Evolutionary conservation across 1,140 invertebrate species (phyloP).

Genomic region (Macrosteles quadrilineatus): DNA sequence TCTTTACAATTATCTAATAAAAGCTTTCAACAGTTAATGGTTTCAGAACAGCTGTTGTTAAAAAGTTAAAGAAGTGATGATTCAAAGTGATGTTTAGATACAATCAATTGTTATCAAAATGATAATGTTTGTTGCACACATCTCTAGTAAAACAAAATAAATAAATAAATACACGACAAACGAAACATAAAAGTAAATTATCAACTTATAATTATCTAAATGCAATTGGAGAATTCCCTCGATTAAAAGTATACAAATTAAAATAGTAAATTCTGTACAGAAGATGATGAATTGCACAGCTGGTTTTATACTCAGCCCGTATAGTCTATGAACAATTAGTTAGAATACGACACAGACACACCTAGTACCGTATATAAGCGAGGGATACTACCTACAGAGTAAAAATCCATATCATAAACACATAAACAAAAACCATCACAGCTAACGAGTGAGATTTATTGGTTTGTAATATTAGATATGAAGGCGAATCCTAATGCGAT

Average conservation of each 20-base stretch:
- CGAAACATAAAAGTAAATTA: not conserved
- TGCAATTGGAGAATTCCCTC: constrained; percentile 5
- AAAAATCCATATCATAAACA: constrained; percentile 29
- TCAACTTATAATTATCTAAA: constrained; percentile 19
- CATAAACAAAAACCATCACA: constrained; percentile 29
- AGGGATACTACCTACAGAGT: constrained; percentile 27
- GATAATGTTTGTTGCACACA: constrained; percentile 11
- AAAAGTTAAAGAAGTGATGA: too few relatives aligned
- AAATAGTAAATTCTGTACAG: constrained; percentile 3
- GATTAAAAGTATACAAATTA: not conserved
- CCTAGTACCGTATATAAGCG: constrained; percentile 29
- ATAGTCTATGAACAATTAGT: constrained; percentile 27
- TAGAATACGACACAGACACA: constrained; percentile 29
- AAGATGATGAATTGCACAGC: not conserved
- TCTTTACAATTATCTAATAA: not conserved
- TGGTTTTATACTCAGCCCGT: not conserved
- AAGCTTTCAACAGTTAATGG: not conserved
- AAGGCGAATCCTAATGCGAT: constrained; percentile 18
- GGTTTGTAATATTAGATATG: constrained; percentile 23
- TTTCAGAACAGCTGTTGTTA: not conserved
- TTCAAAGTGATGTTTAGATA: too few relatives aligned
- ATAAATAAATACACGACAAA: constrained; percentile 12
- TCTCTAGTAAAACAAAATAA: not conserved
- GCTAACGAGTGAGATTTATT: constrained; percentile 29
- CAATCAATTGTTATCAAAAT: not conserved